Conservation (phyloP, 2,113 vertebrate genomes). For the Hydropotes inermis region DNA sequence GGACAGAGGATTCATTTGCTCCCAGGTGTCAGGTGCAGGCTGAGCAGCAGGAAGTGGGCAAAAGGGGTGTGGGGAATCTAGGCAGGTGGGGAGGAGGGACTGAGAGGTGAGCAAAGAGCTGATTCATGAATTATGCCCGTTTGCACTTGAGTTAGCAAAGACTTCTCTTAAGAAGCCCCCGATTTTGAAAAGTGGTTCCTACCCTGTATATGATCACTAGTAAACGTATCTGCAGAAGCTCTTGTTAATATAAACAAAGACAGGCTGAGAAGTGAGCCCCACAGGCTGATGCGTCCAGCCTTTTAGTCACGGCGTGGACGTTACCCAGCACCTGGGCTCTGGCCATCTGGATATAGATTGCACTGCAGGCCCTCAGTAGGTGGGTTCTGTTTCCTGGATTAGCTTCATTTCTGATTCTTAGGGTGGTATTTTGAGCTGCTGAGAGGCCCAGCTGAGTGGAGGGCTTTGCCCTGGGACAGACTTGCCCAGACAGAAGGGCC, state of each 20-base stretch:
- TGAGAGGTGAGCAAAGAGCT: background rate
- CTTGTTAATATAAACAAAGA: background rate
- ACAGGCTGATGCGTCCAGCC: background rate
- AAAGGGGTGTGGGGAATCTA: rapidly evolving
- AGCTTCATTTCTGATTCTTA: background rate
- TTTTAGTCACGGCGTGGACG: rapidly evolving
- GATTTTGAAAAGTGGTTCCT: background rate
- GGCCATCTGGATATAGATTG: rapidly evolving
- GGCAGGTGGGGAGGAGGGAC: background rate
- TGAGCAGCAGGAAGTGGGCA: background rate
- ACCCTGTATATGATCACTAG: background rate
- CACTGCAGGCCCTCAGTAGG: background rate
- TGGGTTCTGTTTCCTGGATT: background rate
- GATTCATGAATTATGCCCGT: background rate
- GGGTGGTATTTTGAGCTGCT: background rate
- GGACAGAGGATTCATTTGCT: background rate
- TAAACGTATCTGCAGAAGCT: background rate
- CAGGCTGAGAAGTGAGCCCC: background rate
- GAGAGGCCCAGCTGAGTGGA: background rate
- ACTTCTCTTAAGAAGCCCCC: background rate
- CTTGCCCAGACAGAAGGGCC: background rate
- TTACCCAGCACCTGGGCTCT: background rate
- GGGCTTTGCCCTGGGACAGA: background rate
- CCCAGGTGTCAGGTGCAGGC: background rate
- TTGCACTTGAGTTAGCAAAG: background rate